A percentile compares a stretch with the other conserved stretches of the same genome.
These are phyloP conservation scores for Silurus meridionalis DNA, from an alignment of 2,113 vertebrate genomes.

Conservation along the genomic window DNA sequence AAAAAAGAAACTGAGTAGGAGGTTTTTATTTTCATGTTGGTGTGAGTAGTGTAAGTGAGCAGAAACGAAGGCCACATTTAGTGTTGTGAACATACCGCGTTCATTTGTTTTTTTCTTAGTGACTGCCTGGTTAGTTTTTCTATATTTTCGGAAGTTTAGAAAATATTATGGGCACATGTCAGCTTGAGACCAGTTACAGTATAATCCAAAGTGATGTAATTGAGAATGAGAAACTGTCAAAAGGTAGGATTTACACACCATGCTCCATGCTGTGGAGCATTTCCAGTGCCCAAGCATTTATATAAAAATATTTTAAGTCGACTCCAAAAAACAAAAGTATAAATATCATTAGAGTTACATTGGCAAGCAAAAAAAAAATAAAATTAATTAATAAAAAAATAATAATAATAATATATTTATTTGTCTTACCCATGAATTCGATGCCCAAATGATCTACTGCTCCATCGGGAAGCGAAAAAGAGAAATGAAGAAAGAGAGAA, in stretches of 20 bases:
- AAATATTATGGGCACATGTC: background rate
- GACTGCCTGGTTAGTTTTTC: background rate
- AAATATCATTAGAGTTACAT: background rate
- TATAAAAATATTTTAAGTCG: too few relatives aligned
- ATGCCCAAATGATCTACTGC: constrained; percentile 62
- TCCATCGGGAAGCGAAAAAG: constrained; percentile 37
- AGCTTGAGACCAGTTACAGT: background rate
- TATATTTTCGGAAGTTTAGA: background rate
- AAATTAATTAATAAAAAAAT: background rate
- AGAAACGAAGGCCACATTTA: background rate
- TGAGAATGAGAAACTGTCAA: background rate
- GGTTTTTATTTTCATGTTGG: background rate
- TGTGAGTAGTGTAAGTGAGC: background rate
- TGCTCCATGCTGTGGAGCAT: background rate
- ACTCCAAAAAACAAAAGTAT: too few relatives aligned
- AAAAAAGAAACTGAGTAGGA: background rate
- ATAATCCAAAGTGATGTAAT: background rate
- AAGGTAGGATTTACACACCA: background rate
- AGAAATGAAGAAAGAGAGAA: constrained; percentile 22
- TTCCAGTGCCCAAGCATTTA: background rate
- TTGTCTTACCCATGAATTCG: constrained; percentile 63
- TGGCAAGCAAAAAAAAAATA: background rate
- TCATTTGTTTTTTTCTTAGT: background rate
- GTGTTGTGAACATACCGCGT: background rate
- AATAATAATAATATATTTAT: background rate